Evolutionary conservation across 2,888 invertebrate genomes (phyloP), one percentile per base, ranked within the genome.

Genomic region (Dysmachus trigonus): DNA sequence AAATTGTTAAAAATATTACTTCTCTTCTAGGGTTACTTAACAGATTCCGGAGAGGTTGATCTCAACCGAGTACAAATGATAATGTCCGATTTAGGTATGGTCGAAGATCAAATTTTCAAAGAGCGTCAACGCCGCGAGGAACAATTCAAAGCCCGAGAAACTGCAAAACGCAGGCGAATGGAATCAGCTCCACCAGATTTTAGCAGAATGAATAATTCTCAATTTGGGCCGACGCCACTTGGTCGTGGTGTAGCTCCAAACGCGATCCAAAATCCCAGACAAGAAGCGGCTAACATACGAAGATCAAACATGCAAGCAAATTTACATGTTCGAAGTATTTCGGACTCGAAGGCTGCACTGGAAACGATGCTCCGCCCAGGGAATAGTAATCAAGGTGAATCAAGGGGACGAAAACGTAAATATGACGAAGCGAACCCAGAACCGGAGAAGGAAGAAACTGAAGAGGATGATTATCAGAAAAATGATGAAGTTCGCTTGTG

Each of bases 21-120:
- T 22, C 4, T 38, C 13, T 76, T 90, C 38, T 91, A 97, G 96
- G 98, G 98, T 22, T 99, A 96, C 93, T 93, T 99, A 88, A 99
- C 99, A 0, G 95, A 98, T 90, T 98, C 97, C 53, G 99, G 99
- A 0, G 96, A 97, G 89, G 98, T 99, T 13, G 96, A 98, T 91
- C 93, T 99, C 87, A 96, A 97, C 89, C 94, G 99, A 72, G 99
- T 99, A 7, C 99, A 99, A 92, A 93, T 98, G 89, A 99, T 99
- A 85, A 95, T 99, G 96, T 94, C 95, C 35, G 98, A 99, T 90
- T 93, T 99, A 77, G 99, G 99, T 0, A 95, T 96, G 91, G 96
- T 95, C 38, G 99, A 99, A 92, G 99, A 99, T 93, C 97, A 98
- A 93, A 99, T 99, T 90, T 99, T 99, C 92, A 97, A 97, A 91